These are phyloP conservation scores for Apteryx mantelli DNA, from an alignment of 2,113 vertebrate species.

Conservation along the genomic window DNA sequence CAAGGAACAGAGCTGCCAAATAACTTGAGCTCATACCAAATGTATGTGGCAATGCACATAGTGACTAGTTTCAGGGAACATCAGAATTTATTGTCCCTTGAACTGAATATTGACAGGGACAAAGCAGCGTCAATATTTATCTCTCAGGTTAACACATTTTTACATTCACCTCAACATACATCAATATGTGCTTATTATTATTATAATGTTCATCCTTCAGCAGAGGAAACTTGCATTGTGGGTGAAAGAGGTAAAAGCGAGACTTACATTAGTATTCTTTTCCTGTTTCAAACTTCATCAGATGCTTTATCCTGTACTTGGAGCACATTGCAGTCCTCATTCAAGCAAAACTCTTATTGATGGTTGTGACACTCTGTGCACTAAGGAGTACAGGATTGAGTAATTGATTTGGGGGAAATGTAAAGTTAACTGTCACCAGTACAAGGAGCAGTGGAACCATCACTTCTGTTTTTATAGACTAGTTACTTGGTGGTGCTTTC, in stretches of 20 bases:
- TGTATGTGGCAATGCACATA: not conserved
- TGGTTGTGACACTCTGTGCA: not conserved
- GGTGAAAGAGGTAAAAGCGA: not conserved
- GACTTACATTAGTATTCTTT: not conserved
- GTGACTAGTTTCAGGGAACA: constrained; percentile 28
- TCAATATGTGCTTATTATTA: constrained; percentile 62
- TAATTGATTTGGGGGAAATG: not conserved
- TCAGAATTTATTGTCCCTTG: constrained; percentile 52
- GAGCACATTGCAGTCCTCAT: not conserved
- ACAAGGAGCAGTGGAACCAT: not conserved
- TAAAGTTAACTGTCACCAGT: not conserved
- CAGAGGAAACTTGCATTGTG: not conserved
- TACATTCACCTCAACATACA: constrained; percentile 37
- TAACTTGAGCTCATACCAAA: constrained; percentile 22
- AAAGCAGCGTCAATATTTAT: constrained; percentile 64
- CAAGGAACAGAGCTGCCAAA: not conserved
- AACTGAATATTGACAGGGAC: constrained; percentile 64
- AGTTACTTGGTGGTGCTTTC: not conserved
- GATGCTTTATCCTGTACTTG: not conserved
- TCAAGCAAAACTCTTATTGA: not conserved
- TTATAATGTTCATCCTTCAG: constrained; percentile 58
- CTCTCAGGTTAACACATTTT: constrained; percentile 60
- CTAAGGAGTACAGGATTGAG: not conserved
- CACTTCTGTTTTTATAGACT: not conserved
- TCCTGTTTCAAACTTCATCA: not conserved